These are phyloP conservation scores for Tapirus terrestris DNA, from an alignment of 2,113 vertebrate species.

Conservation along the genomic window DNA sequence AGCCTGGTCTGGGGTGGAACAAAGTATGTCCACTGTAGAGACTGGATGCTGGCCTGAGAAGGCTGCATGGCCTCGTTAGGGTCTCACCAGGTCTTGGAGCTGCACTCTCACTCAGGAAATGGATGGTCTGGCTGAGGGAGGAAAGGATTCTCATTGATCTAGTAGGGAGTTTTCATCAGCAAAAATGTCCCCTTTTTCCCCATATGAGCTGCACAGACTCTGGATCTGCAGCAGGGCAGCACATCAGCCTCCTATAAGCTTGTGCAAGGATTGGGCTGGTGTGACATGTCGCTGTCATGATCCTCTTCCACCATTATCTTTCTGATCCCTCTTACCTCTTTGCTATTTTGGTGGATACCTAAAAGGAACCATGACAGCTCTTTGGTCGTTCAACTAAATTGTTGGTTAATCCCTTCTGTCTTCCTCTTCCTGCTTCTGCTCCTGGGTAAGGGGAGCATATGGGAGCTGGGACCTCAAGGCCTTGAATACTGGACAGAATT, in stretches of 20 bases:
- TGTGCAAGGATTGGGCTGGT: not conserved
- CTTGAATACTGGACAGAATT: not conserved
- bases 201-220: not conserved
- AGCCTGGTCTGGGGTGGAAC: not conserved
- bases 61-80: not conserved
- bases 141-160: not conserved
- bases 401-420: not conserved
- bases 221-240: not conserved
- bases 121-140: not conserved
- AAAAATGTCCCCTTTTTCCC: not conserved
- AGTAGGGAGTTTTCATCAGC: not conserved
- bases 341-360: not conserved
- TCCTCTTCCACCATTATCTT: not conserved
- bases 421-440: not conserved
- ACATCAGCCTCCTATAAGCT: not conserved
- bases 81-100: not conserved
- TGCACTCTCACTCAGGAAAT: not conserved
- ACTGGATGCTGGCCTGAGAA: not conserved
- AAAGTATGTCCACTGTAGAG: rapidly evolving
- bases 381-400: not conserved
- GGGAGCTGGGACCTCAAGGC: not conserved
- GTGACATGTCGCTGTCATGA: not conserved
- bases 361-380: not conserved
- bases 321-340: not conserved
- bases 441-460: not conserved